These are phyloP conservation scores for Caenorhabditis virilis DNA, from an alignment of 2,888 invertebrate species.

Conservation along the genomic window DNA sequence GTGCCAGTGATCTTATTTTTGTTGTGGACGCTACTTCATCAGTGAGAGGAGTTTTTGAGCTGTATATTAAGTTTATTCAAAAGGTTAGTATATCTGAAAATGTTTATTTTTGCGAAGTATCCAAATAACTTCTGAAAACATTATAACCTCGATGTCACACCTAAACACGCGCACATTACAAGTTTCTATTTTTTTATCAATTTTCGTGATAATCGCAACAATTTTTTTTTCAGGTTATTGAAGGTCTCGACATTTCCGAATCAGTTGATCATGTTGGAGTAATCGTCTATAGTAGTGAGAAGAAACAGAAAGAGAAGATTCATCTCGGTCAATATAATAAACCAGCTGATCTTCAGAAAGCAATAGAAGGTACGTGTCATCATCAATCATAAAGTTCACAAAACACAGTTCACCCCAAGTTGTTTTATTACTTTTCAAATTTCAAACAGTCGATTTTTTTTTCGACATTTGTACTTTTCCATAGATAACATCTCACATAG, in stretches of 20 bases:
- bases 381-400: too few relatives aligned
- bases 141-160: too few relatives aligned
- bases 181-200: neutral
- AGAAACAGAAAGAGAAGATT: constrained; percentile 34
- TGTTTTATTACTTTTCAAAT: too few relatives aligned
- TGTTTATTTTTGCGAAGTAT: too few relatives aligned
- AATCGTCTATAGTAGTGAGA: constrained; percentile 35
- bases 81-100: too few relatives aligned
- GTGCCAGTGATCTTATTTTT: constrained; percentile 35
- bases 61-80: constrained; percentile 21
- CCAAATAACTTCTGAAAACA: too few relatives aligned
- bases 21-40: constrained; percentile 43
- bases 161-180: too few relatives aligned
- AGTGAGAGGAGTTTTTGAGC: constrained; percentile 24
- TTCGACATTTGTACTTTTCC: too few relatives aligned
- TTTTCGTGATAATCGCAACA: neutral
- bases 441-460: too few relatives aligned
- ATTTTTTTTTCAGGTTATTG: constrained; percentile 29
- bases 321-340: constrained; percentile 27
- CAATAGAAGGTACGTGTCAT: constrained; percentile 3
- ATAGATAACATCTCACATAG: too few relatives aligned
- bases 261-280: constrained; percentile 39
- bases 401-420: too few relatives aligned
- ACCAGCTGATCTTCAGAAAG: neutral
- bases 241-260: constrained; percentile 37